A percentile compares a stretch with the other conserved stretches of the same genome.
Evolutionary conservation across 2,113 vertebrate genomes (phyloP).

Genomic region (Bubalus kerabau): DNA sequence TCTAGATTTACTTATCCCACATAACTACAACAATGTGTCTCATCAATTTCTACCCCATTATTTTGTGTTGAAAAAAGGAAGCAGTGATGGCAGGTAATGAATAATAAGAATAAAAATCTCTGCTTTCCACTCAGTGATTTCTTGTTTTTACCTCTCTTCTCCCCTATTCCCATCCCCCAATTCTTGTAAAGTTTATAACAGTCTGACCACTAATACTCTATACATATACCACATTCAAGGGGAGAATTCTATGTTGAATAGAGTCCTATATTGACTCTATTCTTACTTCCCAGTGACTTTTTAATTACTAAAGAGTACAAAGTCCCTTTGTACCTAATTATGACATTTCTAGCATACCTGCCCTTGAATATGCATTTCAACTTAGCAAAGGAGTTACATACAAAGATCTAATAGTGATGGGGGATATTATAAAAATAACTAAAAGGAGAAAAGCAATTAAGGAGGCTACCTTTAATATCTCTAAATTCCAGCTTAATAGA

Average conservation of each 20-base stretch:
- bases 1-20: not conserved
- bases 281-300: not conserved
- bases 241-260: not conserved
- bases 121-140: not conserved
- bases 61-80: not conserved
- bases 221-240: not conserved
- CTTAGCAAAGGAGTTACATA: not conserved
- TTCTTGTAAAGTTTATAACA: not conserved
- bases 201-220: not conserved
- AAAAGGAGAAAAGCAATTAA: conserved; percentile 15
- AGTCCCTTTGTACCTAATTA: not conserved
- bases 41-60: not conserved
- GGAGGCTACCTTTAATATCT: not conserved
- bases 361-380: not conserved
- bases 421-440: not conserved
- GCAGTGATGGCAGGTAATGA: not conserved
- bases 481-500: not conserved
- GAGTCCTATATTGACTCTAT: not conserved
- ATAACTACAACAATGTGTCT: not conserved
- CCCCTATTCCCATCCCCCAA: not conserved
- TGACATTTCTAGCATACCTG: not conserved
- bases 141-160: not conserved
- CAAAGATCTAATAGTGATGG: not conserved
- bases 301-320: not conserved
- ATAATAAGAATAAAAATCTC: conserved; percentile 39